Conservation (phyloP, 2,113 vertebrate genomes). For the Myotis brandtii region DNA sequence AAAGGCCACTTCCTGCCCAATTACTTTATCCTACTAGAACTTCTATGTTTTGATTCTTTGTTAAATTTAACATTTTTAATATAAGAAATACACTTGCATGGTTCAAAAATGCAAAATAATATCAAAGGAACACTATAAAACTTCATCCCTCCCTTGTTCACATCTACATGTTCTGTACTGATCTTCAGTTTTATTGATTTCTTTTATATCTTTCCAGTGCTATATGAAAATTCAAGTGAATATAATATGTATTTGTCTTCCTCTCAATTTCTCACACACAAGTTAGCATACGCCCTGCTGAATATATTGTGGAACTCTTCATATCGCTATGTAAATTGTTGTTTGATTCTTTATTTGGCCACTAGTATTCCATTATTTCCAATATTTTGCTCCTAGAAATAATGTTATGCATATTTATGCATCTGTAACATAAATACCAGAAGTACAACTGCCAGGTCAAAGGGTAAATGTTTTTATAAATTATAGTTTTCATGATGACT, state of each 20-base stretch:
- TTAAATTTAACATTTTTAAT: neutral
- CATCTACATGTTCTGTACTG: neutral
- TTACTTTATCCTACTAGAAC: neutral
- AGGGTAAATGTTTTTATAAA: slow-evolving; percentile 1
- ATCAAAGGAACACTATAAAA: neutral
- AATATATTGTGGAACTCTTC: neutral
- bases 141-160: neutral
- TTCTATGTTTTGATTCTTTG: neutral
- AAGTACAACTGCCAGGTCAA: neutral
- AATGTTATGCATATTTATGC: neutral
- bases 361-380: neutral
- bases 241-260: neutral
- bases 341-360: neutral
- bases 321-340: neutral
- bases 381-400: slow-evolving; percentile 5
- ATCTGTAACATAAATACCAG: neutral
- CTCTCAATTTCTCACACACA: neutral
- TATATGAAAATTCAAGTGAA: slow-evolving; percentile 7
- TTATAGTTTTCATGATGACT: neutral
- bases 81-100: neutral
- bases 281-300: neutral
- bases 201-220: neutral
- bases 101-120: neutral
- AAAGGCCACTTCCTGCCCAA: neutral
- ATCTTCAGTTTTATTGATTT: neutral